These are phyloP conservation scores for Pheosia tremula DNA, from an alignment of 2,888 invertebrate genomes.

Conservation along the genomic window DNA sequence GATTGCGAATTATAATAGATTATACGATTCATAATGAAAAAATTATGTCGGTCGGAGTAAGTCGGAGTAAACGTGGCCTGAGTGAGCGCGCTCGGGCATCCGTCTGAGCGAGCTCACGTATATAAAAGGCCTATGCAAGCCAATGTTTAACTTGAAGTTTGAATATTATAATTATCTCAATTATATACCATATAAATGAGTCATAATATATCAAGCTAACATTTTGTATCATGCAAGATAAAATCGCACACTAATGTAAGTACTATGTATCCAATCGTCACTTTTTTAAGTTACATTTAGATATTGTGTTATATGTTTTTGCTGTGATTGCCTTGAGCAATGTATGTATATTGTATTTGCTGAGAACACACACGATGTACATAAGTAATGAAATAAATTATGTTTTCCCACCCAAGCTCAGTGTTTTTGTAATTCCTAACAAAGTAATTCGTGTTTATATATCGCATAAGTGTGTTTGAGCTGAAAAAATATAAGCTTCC, in stretches of 20 bases:
- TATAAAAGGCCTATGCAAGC: not conserved
- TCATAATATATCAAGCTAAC: conserved; percentile 53
- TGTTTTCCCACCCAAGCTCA: conserved; percentile 70
- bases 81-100: not conserved
- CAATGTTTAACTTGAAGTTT: conserved; percentile 21
- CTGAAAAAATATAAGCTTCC: too few species aligned
- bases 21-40: conserved; percentile 27
- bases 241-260: conserved; percentile 60
- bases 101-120: not conserved
- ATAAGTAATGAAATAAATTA: conserved; percentile 75
- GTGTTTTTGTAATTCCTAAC: conserved; percentile 23
- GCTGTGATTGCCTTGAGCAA: conserved; percentile 50
- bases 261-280: conserved; percentile 38
- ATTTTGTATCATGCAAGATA: conserved; percentile 62
- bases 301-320: conserved; percentile 60
- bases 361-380: conserved; percentile 72
- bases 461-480: too few species aligned
- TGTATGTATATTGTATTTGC: conserved; percentile 66
- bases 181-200: conserved; percentile 32
- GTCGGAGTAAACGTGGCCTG: not conserved
- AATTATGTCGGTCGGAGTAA: conserved; percentile 17
- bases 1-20: conserved; percentile 39
- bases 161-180: conserved; percentile 27
- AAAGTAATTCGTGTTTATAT: not conserved
- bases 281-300: conserved; percentile 51